Evolutionary conservation across 1,140 invertebrate genomes (phyloP).

Genomic region (Pseudomyrmex concolor): DNA sequence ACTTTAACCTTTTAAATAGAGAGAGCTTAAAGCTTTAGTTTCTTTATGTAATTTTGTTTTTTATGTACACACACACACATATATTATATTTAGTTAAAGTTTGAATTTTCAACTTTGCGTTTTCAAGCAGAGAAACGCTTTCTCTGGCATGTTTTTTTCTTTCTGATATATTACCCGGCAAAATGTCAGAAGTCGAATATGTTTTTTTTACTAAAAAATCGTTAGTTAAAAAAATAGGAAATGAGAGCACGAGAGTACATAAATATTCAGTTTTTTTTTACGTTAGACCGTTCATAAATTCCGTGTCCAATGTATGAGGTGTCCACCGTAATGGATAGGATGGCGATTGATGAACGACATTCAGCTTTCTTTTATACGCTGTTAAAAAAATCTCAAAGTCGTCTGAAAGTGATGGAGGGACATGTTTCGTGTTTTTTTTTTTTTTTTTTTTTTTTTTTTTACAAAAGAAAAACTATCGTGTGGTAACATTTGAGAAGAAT

Average conservation of each 20-base stretch:
- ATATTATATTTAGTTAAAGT: constrained; percentile 1
- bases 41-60: no score
- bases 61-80: neutral
- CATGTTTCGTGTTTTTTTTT: neutral
- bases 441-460: constrained; percentile 19
- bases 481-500: neutral
- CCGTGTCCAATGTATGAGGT: neutral
- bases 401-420: neutral
- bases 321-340: neutral
- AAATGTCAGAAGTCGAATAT: neutral
- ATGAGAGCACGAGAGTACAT: neutral
- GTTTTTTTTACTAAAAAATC: neutral
- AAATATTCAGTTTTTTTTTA: constrained; percentile 21
- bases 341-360: neutral
- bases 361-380: neutral
- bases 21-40: no score
- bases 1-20: constrained; percentile 19
- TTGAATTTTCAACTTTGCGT: neutral
- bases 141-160: no score
- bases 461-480: neutral
- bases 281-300: constrained; percentile 8
- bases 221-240: neutral
- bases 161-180: neutral
- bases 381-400: neutral
- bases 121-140: neutral